phyloP scores from a whole-genome alignment of 2,797 vertebrate genomes.

The Gastrophryne carolinensis region DNA sequence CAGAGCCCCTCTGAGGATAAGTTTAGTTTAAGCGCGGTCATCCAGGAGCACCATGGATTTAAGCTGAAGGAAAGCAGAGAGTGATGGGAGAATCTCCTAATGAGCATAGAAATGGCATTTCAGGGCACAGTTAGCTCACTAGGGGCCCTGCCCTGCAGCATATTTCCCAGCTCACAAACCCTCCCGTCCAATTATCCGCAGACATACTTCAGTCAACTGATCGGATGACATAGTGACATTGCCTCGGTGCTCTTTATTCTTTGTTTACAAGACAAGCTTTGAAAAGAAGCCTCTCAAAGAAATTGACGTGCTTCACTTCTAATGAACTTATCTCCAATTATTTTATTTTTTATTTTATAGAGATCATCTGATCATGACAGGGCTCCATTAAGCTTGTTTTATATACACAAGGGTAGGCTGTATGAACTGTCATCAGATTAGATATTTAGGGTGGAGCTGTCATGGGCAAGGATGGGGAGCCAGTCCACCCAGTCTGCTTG shows the following conservation, averaged over 20 bases:
- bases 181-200: neutral
- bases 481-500: too few relatives aligned
- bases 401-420: neutral
- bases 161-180: neutral
- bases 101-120: slow-evolving; percentile 1
- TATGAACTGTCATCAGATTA: neutral
- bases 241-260: neutral
- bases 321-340: too few relatives aligned
- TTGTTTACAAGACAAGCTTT: neutral
- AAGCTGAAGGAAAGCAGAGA: neutral
- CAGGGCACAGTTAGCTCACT: slow-evolving; percentile 2
- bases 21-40: too few relatives aligned
- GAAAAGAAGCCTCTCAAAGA: neutral
- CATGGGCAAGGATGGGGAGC: too few relatives aligned
- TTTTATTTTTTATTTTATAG: neutral
- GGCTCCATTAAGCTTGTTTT: neutral
- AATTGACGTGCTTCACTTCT: neutral
- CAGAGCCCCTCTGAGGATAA: too few relatives aligned
- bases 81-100: neutral
- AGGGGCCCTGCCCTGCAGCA: slow-evolving; percentile 11
- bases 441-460: too few relatives aligned
- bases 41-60: too few relatives aligned
- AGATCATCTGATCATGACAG: neutral
- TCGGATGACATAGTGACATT: neutral
- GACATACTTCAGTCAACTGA: slow-evolving; percentile 17